Percentiles rank a stretch among this genome's conserved stretches.
Conservation (phyloP, 2,888 invertebrate genomes). For the Parnassius smintheus region DNA sequence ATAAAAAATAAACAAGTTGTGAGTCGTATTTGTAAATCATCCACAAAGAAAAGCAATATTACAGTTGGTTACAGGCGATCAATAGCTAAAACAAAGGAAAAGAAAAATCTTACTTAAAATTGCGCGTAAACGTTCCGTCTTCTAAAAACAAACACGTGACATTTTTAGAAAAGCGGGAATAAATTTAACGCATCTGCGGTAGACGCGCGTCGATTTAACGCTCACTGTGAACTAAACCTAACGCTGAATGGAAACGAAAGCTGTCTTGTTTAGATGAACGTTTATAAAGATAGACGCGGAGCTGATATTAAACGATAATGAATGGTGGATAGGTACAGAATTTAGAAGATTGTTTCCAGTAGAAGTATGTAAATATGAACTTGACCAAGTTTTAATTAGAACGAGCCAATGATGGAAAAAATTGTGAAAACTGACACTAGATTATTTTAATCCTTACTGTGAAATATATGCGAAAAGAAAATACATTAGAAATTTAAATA, state of each 20-base stretch:
- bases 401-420: not conserved
- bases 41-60: not conserved
- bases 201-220: conserved; percentile 33
- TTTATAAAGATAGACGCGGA: conserved; percentile 32
- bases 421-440: too few relatives aligned
- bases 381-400: conserved; percentile 19
- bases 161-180: conserved; percentile 17
- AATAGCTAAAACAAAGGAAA: not conserved
- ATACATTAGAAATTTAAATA: too few relatives aligned
- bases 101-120: conserved; percentile 16
- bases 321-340: conserved; percentile 17
- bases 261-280: conserved; percentile 26
- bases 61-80: not conserved
- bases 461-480: too few relatives aligned
- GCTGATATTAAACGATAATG: conserved; percentile 21
- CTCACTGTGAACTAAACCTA: conserved; percentile 39
- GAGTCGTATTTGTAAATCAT: not conserved
- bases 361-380: conserved; percentile 14
- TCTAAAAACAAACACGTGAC: conserved; percentile 19
- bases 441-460: too few relatives aligned
- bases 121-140: conserved; percentile 9
- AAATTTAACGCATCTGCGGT: conserved; percentile 26
- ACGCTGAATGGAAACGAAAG: conserved; percentile 39
- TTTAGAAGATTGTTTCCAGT: conserved; percentile 13
- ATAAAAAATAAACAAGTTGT: conserved; percentile 5